Evolutionary conservation across 2,797 vertebrate genomes (phyloP).

Genomic region (Anguilla obscura): DNA sequence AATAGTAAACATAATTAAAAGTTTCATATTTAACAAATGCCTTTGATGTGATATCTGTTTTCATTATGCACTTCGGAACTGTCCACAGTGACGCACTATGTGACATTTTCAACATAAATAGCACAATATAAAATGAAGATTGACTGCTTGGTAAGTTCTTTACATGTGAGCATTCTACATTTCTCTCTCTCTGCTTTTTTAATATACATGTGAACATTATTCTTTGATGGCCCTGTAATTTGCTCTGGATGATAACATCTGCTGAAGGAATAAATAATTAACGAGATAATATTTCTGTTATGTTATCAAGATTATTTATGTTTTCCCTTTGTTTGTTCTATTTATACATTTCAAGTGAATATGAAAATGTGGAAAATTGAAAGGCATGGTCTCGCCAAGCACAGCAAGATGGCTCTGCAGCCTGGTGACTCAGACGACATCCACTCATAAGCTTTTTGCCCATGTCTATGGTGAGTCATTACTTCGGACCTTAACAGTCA

Average conservation of each 20-base stretch:
- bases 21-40: neutral
- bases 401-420: neutral
- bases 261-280: neutral
- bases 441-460: slow-evolving; percentile 13
- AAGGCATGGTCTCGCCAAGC: neutral
- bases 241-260: neutral
- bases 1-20: neutral
- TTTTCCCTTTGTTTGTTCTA: neutral
- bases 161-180: neutral
- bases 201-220: neutral
- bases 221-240: neutral
- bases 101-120: neutral
- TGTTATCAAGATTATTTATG: neutral
- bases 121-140: neutral
- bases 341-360: neutral
- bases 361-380: neutral
- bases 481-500: slow-evolving; percentile 17
- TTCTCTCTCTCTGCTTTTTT: neutral
- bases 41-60: neutral
- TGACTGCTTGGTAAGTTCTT: neutral
- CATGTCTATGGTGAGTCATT: slow-evolving; percentile 26
- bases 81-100: neutral
- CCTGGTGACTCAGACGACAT: slow-evolving; percentile 15
- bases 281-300: neutral
- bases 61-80: neutral